Percentiles rank a stretch among this genome's conserved stretches.
These are phyloP conservation scores for Drosophila bocqueti DNA, from an alignment of 1,140 invertebrate genomes.

Conservation along the genomic window DNA sequence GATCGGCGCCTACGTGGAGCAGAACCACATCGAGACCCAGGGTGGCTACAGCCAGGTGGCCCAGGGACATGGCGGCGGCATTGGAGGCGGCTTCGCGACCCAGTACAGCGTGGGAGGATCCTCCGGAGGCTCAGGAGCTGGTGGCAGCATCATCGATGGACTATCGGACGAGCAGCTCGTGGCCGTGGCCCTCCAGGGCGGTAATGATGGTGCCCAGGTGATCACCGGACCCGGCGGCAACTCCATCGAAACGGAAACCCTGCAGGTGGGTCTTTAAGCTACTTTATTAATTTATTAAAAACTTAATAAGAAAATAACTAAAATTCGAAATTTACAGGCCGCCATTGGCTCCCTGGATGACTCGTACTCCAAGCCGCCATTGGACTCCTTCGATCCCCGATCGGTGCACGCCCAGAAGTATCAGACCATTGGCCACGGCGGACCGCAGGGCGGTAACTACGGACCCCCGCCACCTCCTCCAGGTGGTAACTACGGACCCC, in stretches of 20 bases:
- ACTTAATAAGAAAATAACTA: rapidly evolving
- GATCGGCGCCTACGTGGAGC: slow-evolving; percentile 74
- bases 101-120: slow-evolving; percentile 41
- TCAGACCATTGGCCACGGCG: slow-evolving; percentile 42
- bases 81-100: slow-evolving; percentile 21
- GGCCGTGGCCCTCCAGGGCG: slow-evolving; percentile 73
- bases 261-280: slow-evolving; percentile 40
- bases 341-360: slow-evolving; percentile 64
- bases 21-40: slow-evolving; percentile 76
- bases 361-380: slow-evolving; percentile 67
- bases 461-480: slow-evolving; percentile 80
- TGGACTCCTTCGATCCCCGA: slow-evolving; percentile 69
- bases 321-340: slow-evolving; percentile 10
- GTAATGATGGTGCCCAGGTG: slow-evolving; percentile 38
- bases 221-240: slow-evolving; percentile 58
- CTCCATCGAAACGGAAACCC: slow-evolving; percentile 65
- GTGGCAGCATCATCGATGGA: slow-evolving; percentile 64
- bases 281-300: background rate
- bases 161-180: slow-evolving; percentile 78
- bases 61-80: slow-evolving; percentile 47
- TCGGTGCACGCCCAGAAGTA: slow-evolving; percentile 67
- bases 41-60: slow-evolving; percentile 73
- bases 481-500: slow-evolving; percentile 40
- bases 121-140: background rate
- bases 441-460: slow-evolving; percentile 34